Evolutionary conservation across 2,113 vertebrate genomes (phyloP).

Genomic region (Nerophis ophidion): DNA sequence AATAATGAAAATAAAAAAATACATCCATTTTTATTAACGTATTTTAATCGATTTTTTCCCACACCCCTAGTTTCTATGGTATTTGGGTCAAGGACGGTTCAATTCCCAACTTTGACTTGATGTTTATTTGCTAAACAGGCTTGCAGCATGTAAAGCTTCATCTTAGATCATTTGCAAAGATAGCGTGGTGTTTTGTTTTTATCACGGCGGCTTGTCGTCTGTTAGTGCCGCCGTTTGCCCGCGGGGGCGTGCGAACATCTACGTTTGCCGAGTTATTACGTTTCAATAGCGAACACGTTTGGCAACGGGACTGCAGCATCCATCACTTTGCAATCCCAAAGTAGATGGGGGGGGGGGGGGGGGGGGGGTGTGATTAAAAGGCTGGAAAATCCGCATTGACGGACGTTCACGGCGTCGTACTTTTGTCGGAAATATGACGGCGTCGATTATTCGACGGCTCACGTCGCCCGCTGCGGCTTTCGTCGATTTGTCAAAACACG

Average conservation of each 20-base stretch:
- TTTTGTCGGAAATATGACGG: not conserved
- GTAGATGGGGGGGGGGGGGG: not conserved
- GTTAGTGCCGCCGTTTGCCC: conserved; percentile 1
- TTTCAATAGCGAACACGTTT: conserved; percentile 7
- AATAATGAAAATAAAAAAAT: too few species aligned
- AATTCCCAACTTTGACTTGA: too few species aligned
- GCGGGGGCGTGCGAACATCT: conserved; percentile 9
- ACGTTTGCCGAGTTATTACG: conserved; percentile 4
- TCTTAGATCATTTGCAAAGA: too few species aligned
- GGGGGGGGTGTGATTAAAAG: not conserved
- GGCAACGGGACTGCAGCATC: not conserved
- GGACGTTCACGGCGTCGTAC: not conserved
- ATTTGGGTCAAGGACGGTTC: too few species aligned
- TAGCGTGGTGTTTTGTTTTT: not conserved
- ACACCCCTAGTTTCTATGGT: too few species aligned
- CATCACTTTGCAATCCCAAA: conserved; percentile 9
- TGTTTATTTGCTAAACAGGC: too few species aligned
- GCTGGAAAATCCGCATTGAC: not conserved
- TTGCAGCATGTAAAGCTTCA: too few species aligned
- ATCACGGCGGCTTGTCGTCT: not conserved
- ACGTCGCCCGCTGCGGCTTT: too few species aligned
- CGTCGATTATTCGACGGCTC: too few species aligned
- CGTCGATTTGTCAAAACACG: too few species aligned
- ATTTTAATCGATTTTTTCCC: too few species aligned
- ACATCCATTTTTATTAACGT: too few species aligned